Conservation (phyloP, 64 coral and sea anemone genomes). For the Actinia equina region DNA sequence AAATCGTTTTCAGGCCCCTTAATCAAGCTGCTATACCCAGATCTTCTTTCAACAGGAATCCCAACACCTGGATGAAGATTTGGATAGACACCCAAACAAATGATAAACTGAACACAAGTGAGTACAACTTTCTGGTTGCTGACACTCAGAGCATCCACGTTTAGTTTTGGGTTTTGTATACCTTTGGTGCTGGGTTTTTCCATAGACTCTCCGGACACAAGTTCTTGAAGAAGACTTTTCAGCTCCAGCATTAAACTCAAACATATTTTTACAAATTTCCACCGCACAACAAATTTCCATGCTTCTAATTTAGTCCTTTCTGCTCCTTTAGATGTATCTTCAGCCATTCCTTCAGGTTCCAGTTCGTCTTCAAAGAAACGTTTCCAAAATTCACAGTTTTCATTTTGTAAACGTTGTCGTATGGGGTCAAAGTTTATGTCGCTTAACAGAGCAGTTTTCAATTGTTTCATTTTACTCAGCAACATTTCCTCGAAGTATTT, state of each 20-base stretch:
- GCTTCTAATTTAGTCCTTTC: not conserved
- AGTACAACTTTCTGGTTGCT: constrained; percentile 65
- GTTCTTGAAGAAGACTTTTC: constrained; percentile 3
- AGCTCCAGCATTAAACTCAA: constrained; percentile 46
- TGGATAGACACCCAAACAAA: constrained; percentile 70
- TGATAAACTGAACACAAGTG: constrained; percentile 70
- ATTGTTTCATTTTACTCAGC: not conserved
- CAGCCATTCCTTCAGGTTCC: not conserved
- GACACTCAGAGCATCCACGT: constrained; percentile 51
- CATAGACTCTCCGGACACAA: not conserved
- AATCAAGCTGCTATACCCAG: constrained; percentile 53
- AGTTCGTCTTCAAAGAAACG: not conserved
- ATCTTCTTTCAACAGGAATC: constrained; percentile 62
- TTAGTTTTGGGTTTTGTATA: constrained; percentile 1
- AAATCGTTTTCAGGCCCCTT: constrained; percentile 13
- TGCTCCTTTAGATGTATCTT: not conserved
- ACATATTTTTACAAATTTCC: constrained; percentile 62
- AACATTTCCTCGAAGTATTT: not conserved
- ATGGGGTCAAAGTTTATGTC: not conserved
- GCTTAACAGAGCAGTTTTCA: not conserved
- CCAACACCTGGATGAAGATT: constrained; percentile 77
- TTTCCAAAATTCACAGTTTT: not conserved
- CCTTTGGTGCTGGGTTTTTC: not conserved
- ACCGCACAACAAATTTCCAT: constrained; percentile 10
- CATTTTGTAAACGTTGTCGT: not conserved